Base-by-base conservation (phyloP, 1,140 invertebrate genomes). In the Trachymyrmex septentrionalis region DNA sequence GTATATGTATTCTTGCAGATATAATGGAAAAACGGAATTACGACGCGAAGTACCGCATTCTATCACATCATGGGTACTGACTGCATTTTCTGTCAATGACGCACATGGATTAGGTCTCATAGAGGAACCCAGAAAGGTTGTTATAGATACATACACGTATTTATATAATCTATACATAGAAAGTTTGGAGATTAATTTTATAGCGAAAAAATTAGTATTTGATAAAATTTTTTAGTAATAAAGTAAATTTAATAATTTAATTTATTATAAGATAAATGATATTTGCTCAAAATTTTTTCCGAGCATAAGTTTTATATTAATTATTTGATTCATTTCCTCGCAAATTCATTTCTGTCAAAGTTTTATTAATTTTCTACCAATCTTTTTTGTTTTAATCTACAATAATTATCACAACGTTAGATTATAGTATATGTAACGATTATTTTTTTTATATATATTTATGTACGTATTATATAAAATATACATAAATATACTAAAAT, bases 41-140 rank as follows among this genome's bases (percentile, higher is more conserved):
- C 95, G 96, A 86, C 94, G 96, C 84, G 91, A 86, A 57, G 97
- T 98, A 48, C 99, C 99, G 0, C 97, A 98, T 87, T 98, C 98
- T 0, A 98, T 99, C 14, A 99, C 98, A 0, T 98, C 98, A 1
- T 99, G 99, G 98, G 96, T 98, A 24, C 96, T 99, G 0, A 98
- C 97, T 50, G 99, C 98, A 0, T 99, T 99, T 94, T 98, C 99
- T 0, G 95, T 99, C 59, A 98, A 99, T 94, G 96, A 97, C 0
- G 95, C 97, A 12, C 95, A 97, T 77, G 99, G 99, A 24, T 96
- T 99, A 0, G 98, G 98, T 2, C 95, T 99, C 3, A 97, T 98
- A 14, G 94, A 97, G 71, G 93, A 95, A 85, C 95, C 97, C 21
- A 96, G 96, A 90, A 97, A 97, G 96, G 97, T 97, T 78, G 81